Percentiles rank a stretch among this genome's conserved stretches.
These are phyloP conservation scores for Diadegma fenestrale DNA, from an alignment of 2,888 invertebrate species.

Conservation along the genomic window DNA sequence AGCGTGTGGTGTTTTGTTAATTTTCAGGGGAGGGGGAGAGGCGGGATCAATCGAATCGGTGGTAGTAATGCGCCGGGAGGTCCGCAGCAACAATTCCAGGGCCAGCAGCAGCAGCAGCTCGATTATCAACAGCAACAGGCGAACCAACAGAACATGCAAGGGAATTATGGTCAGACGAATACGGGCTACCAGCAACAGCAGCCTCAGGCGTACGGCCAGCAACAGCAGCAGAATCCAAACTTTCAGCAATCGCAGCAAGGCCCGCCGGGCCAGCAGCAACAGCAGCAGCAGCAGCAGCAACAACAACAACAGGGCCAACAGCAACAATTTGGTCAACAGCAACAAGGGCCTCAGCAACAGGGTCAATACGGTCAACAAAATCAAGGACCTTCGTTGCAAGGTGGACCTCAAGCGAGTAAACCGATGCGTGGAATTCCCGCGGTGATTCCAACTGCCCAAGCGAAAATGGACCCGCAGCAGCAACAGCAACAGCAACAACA, in stretches of 20 bases:
- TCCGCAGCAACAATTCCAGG: constrained; percentile 80
- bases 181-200: constrained; percentile 71
- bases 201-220: constrained; percentile 73
- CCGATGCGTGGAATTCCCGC: constrained; percentile 86
- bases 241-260: constrained; percentile 77
- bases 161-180: constrained; percentile 78
- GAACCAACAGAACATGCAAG: constrained; percentile 72
- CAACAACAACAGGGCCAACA: constrained; percentile 80
- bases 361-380: constrained; percentile 79
- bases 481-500: constrained; percentile 85
- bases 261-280: constrained; percentile 80
- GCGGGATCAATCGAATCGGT: constrained; percentile 87
- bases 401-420: constrained; percentile 79
- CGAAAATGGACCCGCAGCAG: constrained; percentile 79
- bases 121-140: constrained; percentile 75
- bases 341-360: constrained; percentile 82
- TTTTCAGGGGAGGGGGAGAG: constrained; percentile 88
- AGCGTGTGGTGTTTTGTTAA: too few relatives aligned
- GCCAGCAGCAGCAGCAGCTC: constrained; percentile 69
- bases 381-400: constrained; percentile 78
- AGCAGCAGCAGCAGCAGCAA: constrained; percentile 80
- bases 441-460: constrained; percentile 84
- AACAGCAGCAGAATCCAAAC: constrained; percentile 78
- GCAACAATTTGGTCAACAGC: constrained; percentile 76
- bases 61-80: constrained; percentile 87